Conservation (phyloP, 2,888 invertebrate genomes). For the Caenorhabditis sp. region DNA sequence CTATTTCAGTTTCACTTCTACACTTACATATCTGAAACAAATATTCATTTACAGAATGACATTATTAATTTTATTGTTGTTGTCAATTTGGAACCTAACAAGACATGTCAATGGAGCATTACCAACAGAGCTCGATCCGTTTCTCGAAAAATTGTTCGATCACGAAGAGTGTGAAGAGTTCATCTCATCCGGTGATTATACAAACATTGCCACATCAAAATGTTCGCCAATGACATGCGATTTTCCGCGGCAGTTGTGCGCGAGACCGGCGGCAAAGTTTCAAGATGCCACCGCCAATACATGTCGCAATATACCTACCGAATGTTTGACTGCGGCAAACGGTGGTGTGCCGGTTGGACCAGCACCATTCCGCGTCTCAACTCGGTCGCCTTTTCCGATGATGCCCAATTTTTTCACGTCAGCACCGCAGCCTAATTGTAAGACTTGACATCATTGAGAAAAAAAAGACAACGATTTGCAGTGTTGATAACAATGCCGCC, state of each 20-base stretch:
- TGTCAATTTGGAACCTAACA: background rate
- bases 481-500: constrained; percentile 7
- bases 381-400: constrained; percentile 10
- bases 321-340: constrained; percentile 68
- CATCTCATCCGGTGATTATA: constrained; percentile 56
- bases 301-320: constrained; percentile 56
- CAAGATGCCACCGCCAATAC: constrained; percentile 61
- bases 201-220: constrained; percentile 58
- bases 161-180: constrained; percentile 68
- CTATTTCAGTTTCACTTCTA: too few relatives aligned
- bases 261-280: constrained; percentile 54
- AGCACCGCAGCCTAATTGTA: background rate
- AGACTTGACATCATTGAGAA: constrained; percentile 3
- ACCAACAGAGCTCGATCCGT: constrained; percentile 65
- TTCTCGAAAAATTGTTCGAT: constrained; percentile 67
- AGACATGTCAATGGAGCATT: constrained; percentile 39
- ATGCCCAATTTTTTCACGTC: background rate
- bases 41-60: too few relatives aligned
- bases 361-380: constrained; percentile 7
- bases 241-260: constrained; percentile 66
- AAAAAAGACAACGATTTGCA: background rate
- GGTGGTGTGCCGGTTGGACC: constrained; percentile 59
- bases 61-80: background rate
- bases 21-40: too few relatives aligned
- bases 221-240: constrained; percentile 64